A percentile compares a stretch with the other conserved stretches of the same genome.
These are phyloP conservation scores for Poliocrania exsul DNA, from an alignment of 2,797 vertebrate species.

Conservation along the genomic window DNA sequence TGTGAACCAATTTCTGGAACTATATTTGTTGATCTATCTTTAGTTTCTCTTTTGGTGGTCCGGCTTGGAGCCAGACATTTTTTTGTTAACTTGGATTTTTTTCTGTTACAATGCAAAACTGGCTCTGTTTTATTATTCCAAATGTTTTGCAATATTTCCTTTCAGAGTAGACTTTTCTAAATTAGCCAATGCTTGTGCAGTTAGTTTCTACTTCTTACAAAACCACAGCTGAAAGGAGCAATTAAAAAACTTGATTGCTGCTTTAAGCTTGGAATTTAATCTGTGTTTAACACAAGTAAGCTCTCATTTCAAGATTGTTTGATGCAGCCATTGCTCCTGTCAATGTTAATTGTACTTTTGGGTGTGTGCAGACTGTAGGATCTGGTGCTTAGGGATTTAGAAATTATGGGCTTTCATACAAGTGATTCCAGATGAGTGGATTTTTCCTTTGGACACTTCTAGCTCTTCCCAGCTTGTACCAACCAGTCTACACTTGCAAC, in stretches of 20 bases:
- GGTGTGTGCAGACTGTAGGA: background rate
- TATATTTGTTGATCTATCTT: constrained; percentile 55
- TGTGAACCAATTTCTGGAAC: constrained; percentile 47
- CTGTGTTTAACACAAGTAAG: background rate
- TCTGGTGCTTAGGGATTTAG: background rate
- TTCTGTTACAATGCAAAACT: constrained; percentile 47
- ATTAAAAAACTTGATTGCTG: background rate
- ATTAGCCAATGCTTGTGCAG: background rate
- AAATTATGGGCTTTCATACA: background rate
- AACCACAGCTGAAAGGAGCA: constrained; percentile 16
- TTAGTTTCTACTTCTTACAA: constrained; percentile 6
- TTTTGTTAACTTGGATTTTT: constrained; percentile 52
- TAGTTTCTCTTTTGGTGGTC: constrained; percentile 70
- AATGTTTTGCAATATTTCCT: constrained; percentile 34
- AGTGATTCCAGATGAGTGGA: constrained; percentile 5
- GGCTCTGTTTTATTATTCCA: constrained; percentile 31
- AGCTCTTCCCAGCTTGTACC: background rate
- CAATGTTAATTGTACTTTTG: background rate
- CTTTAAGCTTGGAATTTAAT: constrained; percentile 21
- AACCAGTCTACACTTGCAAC: background rate
- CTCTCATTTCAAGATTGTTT: background rate
- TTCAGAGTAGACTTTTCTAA: constrained; percentile 9
- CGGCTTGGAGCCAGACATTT: constrained; percentile 39
- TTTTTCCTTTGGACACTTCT: background rate
- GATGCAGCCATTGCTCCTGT: background rate